Evolutionary conservation across 2,113 vertebrate species (phyloP), one percentile per base, ranked within the genome.

Genomic region (Thalassarche chlororhynchos): DNA sequence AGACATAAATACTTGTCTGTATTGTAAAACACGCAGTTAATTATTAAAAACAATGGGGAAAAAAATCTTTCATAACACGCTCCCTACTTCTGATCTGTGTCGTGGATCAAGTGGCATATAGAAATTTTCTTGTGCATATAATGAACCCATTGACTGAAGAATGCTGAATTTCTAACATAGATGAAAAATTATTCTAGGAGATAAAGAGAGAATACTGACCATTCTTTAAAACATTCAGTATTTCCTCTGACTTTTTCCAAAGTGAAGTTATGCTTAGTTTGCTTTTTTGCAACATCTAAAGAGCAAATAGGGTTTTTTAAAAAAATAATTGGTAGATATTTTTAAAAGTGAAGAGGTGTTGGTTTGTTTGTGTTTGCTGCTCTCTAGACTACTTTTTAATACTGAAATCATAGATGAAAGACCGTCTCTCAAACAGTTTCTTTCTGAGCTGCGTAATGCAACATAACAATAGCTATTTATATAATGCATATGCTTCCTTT

Each of bases 381-480:
- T 91, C 46, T 84, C 44, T 58, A 61, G 36, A 20, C 44, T 77
- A 14, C 40, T 87, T 83, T 79, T 97, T 65, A 75, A 77, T 75
- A 76, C 77, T 95, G 91, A 96, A 87, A 65, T 87, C 14, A 26
- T 14, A 94, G 79, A 65, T 71, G 79, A 92, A 94, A 76, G 52
- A 64, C 81, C 15, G 10, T 62, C 76, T 87, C 84, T 82, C 80
- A 42, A 79, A 90, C 61, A 92, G 84, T 87, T 96, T 89, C 95
- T 97, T 94, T 80, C 60, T 94, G 79, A 96, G 83, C 88, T 97
- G 91, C 4, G 44, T 96, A 94, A 96, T 89, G 85, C 95, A 97
- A 91, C 96, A 62, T 95, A 94, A 92, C 92, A 95, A 90, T 94
- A 94, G 91, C 96, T 93, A 90, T 98, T 98, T 98, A 97, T 98